Evolutionary conservation across 2,113 vertebrate genomes (phyloP).

Genomic region (Erythrocercus mccallii): DNA sequence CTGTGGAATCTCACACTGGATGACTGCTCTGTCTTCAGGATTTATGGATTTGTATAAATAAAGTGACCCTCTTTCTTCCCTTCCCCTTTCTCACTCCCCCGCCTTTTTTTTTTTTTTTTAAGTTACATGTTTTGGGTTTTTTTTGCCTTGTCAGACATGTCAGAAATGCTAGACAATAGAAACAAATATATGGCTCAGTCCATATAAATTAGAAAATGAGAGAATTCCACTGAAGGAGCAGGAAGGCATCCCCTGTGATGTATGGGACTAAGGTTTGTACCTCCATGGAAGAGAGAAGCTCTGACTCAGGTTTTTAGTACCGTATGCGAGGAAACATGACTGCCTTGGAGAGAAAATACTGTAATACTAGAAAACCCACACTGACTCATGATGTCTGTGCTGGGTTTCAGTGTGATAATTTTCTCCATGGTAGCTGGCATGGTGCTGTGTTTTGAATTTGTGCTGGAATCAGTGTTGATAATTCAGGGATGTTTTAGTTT

Average conservation of each 20-base stretch:
- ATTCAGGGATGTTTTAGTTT: neutral
- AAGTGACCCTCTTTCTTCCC: neutral
- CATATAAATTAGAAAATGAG: neutral
- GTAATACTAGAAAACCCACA: neutral
- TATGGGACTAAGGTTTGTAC: neutral
- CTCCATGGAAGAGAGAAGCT: neutral
- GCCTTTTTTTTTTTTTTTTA: rapidly evolving
- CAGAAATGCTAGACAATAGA: neutral
- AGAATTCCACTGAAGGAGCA: neutral
- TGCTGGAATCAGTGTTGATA: neutral
- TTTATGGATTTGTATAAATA: neutral
- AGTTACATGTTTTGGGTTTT: neutral
- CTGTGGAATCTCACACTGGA: neutral
- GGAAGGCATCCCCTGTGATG: neutral
- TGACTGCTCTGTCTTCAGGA: neutral
- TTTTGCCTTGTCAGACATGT: neutral
- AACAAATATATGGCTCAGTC: neutral
- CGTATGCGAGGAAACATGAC: neutral
- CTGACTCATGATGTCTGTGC: neutral
- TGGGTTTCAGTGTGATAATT: neutral
- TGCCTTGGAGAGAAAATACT: neutral
- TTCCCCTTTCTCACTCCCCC: rapidly evolving
- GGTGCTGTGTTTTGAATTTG: neutral
- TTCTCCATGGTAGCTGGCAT: neutral
- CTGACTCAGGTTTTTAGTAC: neutral